Evolutionary conservation across 2,113 vertebrate genomes (phyloP).

Genomic region (Ptilorrhoa leucosticta): DNA sequence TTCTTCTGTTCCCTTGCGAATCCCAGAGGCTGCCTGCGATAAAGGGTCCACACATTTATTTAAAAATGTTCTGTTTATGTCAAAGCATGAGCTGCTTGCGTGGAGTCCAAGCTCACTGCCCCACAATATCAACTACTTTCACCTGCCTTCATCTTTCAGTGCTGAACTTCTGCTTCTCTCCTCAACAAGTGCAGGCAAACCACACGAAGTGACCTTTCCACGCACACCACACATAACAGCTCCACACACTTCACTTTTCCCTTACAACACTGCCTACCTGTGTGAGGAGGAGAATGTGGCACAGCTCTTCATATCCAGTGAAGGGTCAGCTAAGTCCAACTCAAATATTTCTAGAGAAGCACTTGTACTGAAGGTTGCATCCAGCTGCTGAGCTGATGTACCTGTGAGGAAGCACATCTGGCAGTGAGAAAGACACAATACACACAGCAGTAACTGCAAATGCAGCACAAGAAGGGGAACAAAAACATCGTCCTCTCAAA

Average conservation of each 20-base stretch:
- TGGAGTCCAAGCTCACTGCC: neutral
- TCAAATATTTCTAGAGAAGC: constrained; percentile 95
- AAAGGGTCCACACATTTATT: rapidly evolving
- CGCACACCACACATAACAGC: rapidly evolving
- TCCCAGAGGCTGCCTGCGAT: neutral
- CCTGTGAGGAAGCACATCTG: constrained; percentile 65
- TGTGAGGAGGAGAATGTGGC: constrained; percentile 86
- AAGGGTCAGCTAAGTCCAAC: constrained; percentile 87
- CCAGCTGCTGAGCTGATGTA: constrained; percentile 95
- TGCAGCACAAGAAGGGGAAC: neutral
- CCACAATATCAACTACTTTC: neutral
- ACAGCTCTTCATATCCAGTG: constrained; percentile 90
- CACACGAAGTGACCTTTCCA: neutral
- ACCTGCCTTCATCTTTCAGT: rapidly evolving
- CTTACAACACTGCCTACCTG: constrained; percentile 71
- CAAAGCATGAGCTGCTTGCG: neutral
- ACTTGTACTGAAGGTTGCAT: constrained; percentile 94
- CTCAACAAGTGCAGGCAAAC: neutral
- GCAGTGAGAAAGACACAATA: neutral
- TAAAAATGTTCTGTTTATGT: neutral
- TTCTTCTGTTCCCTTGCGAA: neutral
- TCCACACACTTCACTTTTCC: neutral
- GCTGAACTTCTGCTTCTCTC: neutral
- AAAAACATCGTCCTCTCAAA: neutral
- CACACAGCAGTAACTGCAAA: neutral